Conservation (phyloP, 2,888 invertebrate genomes). For the Ormyrus rosae region DNA sequence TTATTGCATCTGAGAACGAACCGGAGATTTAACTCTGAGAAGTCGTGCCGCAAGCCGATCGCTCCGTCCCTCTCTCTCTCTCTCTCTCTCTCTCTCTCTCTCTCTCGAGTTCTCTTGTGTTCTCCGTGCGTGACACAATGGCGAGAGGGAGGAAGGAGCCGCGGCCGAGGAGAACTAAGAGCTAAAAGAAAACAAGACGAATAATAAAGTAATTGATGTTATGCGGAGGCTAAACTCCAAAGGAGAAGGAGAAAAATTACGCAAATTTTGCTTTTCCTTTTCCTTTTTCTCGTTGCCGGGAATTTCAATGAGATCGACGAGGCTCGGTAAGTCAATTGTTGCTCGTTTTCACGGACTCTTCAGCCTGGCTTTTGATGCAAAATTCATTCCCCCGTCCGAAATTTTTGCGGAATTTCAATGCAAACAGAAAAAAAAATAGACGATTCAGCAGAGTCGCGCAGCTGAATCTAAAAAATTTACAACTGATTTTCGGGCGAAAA, state of each 20-base stretch:
- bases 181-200: conserved; percentile 38
- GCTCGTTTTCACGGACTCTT: no score
- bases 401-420: no score
- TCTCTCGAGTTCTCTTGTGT: neutral
- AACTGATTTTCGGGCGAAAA: no score
- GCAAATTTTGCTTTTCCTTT: neutral
- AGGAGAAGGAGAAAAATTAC: conserved; percentile 25
- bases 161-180: neutral
- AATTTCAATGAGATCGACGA: no score
- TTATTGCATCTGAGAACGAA: conserved; percentile 68
- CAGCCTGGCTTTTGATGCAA: no score
- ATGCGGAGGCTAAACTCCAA: conserved; percentile 17
- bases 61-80: neutral
- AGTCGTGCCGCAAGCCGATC: conserved; percentile 45
- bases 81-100: conserved; percentile 17
- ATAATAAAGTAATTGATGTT: conserved; percentile 56
- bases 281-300: neutral
- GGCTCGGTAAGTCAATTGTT: no score
- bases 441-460: no score
- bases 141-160: neutral
- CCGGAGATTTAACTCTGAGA: conserved; percentile 61
- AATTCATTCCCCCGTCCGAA: no score
- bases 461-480: no score
- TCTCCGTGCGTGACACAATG: conserved; percentile 23
- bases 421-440: no score